These are phyloP conservation scores for Oceanites oceanicus DNA, from an alignment of 2,113 vertebrate species.

Conservation along the genomic window DNA sequence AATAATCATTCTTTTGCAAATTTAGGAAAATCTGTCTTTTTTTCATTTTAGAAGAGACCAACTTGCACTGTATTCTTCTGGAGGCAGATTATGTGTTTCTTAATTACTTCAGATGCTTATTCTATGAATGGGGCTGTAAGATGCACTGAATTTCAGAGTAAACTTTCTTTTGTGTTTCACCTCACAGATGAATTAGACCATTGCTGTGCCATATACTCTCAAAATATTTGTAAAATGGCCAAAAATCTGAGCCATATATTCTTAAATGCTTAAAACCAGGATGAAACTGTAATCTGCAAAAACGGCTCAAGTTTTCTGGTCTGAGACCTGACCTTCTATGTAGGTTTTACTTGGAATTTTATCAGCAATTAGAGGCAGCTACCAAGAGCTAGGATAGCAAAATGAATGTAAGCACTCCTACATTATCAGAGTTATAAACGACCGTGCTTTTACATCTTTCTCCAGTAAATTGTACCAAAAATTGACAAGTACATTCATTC, in stretches of 20 bases:
- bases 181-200: neutral
- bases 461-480: neutral
- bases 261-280: neutral
- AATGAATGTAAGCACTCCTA: neutral
- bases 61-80: slow-evolving; percentile 14
- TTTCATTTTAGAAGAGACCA: slow-evolving; percentile 63
- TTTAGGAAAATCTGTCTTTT: slow-evolving; percentile 45
- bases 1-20: slow-evolving; percentile 28
- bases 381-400: neutral
- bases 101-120: slow-evolving; percentile 27
- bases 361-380: neutral
- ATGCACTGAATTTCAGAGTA: slow-evolving; percentile 1
- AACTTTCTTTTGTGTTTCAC: neutral
- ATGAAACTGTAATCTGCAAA: neutral
- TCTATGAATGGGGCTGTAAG: neutral
- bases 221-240: neutral
- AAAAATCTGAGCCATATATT: neutral
- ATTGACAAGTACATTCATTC: neutral
- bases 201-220: neutral
- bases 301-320: neutral
- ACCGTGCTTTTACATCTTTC: neutral
- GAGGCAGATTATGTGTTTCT: slow-evolving; percentile 27
- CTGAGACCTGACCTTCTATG: neutral
- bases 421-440: neutral
- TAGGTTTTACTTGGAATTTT: neutral